phyloP scores from a whole-genome alignment of 2,888 invertebrate genomes.

The Chaitophorus viminalis region DNA sequence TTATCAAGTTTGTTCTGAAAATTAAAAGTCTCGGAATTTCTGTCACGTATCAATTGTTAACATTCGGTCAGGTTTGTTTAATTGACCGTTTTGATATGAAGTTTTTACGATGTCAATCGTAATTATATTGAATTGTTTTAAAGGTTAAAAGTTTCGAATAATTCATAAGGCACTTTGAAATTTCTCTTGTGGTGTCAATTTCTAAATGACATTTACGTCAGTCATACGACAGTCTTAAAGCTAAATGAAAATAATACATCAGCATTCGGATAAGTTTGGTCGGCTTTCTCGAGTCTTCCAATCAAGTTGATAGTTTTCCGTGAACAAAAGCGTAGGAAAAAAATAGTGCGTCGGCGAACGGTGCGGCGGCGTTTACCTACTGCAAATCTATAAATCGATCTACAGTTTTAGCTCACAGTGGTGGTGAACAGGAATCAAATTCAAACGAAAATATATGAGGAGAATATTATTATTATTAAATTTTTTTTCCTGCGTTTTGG shows the following conservation, averaged over 20 bases:
- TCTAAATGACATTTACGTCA: too few species aligned
- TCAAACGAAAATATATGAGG: too few species aligned
- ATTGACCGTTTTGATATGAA: conserved; percentile 33
- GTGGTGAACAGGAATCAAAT: too few species aligned
- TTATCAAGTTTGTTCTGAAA: conserved; percentile 5
- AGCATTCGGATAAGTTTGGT: too few species aligned
- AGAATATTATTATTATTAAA: too few species aligned
- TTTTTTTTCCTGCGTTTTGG: too few species aligned
- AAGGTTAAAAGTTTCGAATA: neutral
- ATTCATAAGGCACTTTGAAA: neutral
- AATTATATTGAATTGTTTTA: conserved; percentile 20
- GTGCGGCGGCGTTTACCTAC: too few species aligned
- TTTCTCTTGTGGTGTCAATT: neutral
- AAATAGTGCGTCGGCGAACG: too few species aligned
- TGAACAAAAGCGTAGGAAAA: too few species aligned
- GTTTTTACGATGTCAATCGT: conserved; percentile 10
- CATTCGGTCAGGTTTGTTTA: conserved; percentile 1
- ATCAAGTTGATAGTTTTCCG: too few species aligned
- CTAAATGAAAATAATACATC: neutral
- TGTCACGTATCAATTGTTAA: conserved; percentile 36
- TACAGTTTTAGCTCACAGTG: too few species aligned
- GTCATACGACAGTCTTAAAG: neutral
- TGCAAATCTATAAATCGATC: too few species aligned
- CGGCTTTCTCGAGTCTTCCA: neutral
- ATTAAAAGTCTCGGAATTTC: conserved; percentile 15